These are phyloP conservation scores for Heliconius nattereri DNA, from an alignment of 1,140 invertebrate genomes.

Conservation along the genomic window DNA sequence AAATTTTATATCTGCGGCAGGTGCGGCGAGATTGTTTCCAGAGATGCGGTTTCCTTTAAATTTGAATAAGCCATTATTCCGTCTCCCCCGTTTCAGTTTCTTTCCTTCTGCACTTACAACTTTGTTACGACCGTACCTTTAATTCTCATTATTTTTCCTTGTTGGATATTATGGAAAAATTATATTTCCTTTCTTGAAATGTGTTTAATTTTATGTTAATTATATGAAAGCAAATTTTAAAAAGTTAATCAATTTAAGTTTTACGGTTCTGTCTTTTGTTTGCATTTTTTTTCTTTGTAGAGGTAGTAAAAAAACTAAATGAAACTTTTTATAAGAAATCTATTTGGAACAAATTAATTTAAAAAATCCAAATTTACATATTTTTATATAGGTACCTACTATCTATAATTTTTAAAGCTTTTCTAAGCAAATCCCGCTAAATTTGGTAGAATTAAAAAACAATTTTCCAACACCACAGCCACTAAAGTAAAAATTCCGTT, in stretches of 20 bases:
- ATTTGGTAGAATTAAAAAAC: neutral
- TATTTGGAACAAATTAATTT: too few relatives aligned
- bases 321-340: too few relatives aligned
- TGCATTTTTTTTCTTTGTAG: neutral
- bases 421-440: too few relatives aligned
- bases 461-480: neutral
- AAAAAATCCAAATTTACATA: too few relatives aligned
- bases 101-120: slow-evolving; percentile 30
- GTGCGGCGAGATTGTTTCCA: slow-evolving; percentile 61
- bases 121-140: slow-evolving; percentile 23
- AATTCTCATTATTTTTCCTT: slow-evolving; percentile 25
- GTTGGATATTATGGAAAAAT: slow-evolving; percentile 19
- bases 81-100: slow-evolving; percentile 37
- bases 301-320: neutral
- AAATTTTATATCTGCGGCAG: slow-evolving; percentile 52
- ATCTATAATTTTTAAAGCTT: neutral
- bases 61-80: slow-evolving; percentile 74
- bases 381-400: neutral
- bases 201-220: neutral
- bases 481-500: neutral
- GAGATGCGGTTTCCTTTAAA: slow-evolving; percentile 63
- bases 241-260: too few relatives aligned
- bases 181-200: slow-evolving; percentile 20
- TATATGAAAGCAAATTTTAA: neutral
- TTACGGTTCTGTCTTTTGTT: neutral